Conservation (phyloP, 2,113 vertebrate species). For the Nesoenas mayeri region DNA sequence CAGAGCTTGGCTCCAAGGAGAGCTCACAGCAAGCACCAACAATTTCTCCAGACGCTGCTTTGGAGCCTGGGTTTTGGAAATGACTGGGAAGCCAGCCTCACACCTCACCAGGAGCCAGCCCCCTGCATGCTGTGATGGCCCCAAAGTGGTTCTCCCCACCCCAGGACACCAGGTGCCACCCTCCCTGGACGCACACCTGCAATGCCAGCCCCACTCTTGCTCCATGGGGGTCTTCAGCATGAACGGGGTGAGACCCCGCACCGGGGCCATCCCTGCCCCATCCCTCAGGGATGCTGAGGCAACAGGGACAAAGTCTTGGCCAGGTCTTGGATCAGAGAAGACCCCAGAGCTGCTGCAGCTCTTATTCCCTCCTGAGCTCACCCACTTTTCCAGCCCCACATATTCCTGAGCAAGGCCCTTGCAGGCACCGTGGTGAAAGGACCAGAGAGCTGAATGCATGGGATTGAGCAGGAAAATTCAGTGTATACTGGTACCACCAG, state of each 20-base stretch:
- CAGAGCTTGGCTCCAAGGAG: not conserved
- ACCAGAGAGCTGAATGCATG: not conserved
- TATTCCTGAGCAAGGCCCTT: not conserved
- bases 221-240: not conserved
- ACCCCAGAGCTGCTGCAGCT: not conserved
- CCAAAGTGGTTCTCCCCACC: not conserved
- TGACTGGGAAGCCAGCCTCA: not conserved
- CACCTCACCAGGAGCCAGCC: fast-evolving
- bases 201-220: too few relatives aligned
- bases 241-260: fast-evolving
- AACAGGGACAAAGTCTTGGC: not conserved
- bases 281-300: not conserved
- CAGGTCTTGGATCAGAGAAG: not conserved
- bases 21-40: not conserved
- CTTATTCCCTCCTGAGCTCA: fast-evolving
- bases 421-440: fast-evolving
- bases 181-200: too few relatives aligned
- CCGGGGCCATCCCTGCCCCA: fast-evolving
- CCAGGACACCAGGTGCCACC: not conserved
- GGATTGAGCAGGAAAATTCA: not conserved
- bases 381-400: not conserved
- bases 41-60: not conserved
- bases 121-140: not conserved
- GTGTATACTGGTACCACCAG: not conserved
- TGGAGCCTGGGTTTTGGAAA: not conserved